Conservation (phyloP, 2,888 invertebrate species). For the Stenurella melanura region DNA sequence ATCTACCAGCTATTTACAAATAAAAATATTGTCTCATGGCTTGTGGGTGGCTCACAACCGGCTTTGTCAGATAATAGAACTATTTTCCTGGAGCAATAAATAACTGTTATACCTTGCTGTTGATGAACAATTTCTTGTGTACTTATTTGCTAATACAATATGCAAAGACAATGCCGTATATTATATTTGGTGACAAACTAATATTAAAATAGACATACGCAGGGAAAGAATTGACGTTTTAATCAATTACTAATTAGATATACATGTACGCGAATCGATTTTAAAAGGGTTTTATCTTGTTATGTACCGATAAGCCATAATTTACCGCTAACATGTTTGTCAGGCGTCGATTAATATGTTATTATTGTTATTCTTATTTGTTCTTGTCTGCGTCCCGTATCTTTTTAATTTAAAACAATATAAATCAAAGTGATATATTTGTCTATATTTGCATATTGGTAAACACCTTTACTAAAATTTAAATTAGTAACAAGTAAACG, state of each 20-base stretch:
- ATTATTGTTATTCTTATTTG: constrained; percentile 33
- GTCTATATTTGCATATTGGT: constrained; percentile 23
- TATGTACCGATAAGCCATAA: constrained; percentile 21
- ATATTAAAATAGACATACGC: constrained; percentile 46
- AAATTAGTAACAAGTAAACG: constrained; percentile 9
- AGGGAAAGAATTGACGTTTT: constrained; percentile 43
- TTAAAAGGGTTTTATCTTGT: constrained; percentile 42
- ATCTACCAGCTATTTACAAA: constrained; percentile 51
- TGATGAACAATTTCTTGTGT: constrained; percentile 58
- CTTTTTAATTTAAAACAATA: constrained; percentile 15
- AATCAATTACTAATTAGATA: constrained; percentile 51
- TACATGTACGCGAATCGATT: constrained; percentile 45
- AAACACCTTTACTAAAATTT: constrained; percentile 29
- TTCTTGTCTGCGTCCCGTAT: constrained; percentile 22
- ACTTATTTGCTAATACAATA: constrained; percentile 53
- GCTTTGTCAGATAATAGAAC: constrained; percentile 55
- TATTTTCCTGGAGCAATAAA: constrained; percentile 56
- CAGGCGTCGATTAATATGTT: constrained; percentile 38
- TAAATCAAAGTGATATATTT: constrained; percentile 33
- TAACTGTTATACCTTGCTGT: constrained; percentile 53
- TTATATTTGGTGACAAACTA: constrained; percentile 40
- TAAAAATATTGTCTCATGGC: constrained; percentile 55
- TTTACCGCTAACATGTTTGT: constrained; percentile 30
- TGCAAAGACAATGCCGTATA: constrained; percentile 45
- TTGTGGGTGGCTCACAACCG: constrained; percentile 57